A percentile compares a stretch with the other conserved stretches of the same genome.
Evolutionary conservation across 2,113 vertebrate genomes (phyloP).

Genomic region (Columba livia): DNA sequence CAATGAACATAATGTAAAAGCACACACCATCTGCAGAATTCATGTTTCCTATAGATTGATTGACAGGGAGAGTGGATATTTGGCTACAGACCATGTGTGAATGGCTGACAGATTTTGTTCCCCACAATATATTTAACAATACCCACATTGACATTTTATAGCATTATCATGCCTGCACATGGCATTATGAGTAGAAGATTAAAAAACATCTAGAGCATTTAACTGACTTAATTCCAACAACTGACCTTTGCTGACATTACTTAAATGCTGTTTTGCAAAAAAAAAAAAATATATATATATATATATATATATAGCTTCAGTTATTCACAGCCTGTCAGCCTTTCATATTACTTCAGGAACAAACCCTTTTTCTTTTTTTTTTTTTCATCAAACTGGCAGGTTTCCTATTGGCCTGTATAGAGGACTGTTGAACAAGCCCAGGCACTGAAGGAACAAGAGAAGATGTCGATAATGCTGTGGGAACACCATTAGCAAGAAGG

Average conservation of each 20-base stretch:
- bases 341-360: background rate
- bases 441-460: background rate
- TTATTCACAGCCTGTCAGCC: background rate
- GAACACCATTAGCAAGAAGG: background rate
- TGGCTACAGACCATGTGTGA: background rate
- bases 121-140: background rate
- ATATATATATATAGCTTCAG: background rate
- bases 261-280: background rate
- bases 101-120: background rate
- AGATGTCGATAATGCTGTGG: background rate
- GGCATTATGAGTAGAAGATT: background rate
- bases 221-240: conserved; percentile 8
- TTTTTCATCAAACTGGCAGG: background rate
- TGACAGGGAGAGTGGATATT: background rate
- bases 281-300: background rate
- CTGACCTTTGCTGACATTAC: background rate
- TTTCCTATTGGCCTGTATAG: background rate
- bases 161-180: background rate
- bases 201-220: conserved; percentile 6
- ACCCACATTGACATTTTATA: background rate
- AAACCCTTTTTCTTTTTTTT: background rate
- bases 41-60: background rate
- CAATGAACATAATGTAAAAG: background rate
- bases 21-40: background rate
- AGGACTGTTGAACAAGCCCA: background rate